These are phyloP conservation scores for Drosophila suzukii DNA, from an alignment of 1,140 invertebrate genomes.

Conservation along the genomic window DNA sequence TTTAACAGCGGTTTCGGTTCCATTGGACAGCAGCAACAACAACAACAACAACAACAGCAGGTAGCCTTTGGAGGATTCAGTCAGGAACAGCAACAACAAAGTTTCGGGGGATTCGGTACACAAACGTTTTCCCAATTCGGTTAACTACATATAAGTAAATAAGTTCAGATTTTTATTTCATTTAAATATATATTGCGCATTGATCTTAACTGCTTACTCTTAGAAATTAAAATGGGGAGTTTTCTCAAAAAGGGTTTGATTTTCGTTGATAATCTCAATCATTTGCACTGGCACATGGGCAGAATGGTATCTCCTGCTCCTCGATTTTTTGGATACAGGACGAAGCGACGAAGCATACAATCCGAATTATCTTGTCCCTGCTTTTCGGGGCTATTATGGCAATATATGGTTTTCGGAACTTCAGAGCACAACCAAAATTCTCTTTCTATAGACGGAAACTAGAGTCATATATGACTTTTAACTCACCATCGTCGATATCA, in stretches of 20 bases:
- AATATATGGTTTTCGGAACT: not conserved
- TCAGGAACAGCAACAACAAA: too few relatives aligned
- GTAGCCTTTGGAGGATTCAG: not conserved
- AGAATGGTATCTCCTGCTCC: not conserved
- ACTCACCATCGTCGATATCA: not conserved
- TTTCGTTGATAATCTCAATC: constrained; percentile 25
- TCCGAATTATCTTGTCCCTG: not conserved
- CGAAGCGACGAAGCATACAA: not conserved
- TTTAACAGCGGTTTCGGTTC: not conserved
- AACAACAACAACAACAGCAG: not conserved
- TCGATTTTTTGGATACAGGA: too few relatives aligned
- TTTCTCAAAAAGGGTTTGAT: not conserved
- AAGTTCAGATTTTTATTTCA: constrained; percentile 1
- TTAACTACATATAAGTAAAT: too few relatives aligned
- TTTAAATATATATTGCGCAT: not conserved
- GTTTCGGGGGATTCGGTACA: too few relatives aligned
- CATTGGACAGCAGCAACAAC: not conserved
- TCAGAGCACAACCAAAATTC: constrained; percentile 3
- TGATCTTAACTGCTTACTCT: not conserved
- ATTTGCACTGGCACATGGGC: constrained; percentile 6
- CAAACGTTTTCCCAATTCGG: too few relatives aligned
- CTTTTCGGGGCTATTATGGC: not conserved
- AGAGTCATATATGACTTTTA: constrained; percentile 27
- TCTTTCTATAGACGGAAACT: constrained; percentile 19
- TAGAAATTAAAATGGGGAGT: constrained; percentile 24